These are phyloP conservation scores for Pseudoips prasinana DNA, from an alignment of 2,888 invertebrate species.

Conservation along the genomic window DNA sequence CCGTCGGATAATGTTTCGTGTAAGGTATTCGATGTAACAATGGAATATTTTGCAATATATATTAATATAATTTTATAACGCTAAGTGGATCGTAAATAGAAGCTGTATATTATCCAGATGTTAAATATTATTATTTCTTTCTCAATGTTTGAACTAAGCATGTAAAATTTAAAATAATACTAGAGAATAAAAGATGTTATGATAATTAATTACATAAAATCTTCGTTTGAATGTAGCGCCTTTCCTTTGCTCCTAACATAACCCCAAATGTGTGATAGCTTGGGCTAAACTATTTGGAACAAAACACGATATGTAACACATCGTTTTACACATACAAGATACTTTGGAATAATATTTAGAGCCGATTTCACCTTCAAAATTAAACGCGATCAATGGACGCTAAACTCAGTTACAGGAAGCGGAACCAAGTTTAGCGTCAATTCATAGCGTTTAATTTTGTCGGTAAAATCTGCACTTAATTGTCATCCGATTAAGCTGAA, in stretches of 20 bases:
- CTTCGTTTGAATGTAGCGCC: slow-evolving; percentile 65
- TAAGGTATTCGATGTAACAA: slow-evolving; percentile 67
- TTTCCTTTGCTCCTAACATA: slow-evolving; percentile 52
- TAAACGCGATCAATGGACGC: too few relatives aligned
- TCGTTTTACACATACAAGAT: too few relatives aligned
- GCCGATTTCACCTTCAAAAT: too few relatives aligned
- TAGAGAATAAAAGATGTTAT: slow-evolving; percentile 82
- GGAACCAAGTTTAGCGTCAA: too few relatives aligned
- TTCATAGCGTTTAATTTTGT: too few relatives aligned
- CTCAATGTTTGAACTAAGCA: slow-evolving; percentile 81
- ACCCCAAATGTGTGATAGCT: too few relatives aligned
- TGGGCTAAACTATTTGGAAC: too few relatives aligned
- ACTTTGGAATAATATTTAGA: too few relatives aligned
- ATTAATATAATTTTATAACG: slow-evolving; percentile 62
- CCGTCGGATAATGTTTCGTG: slow-evolving; percentile 38
- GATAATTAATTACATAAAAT: slow-evolving; percentile 80
- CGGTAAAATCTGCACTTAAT: too few relatives aligned
- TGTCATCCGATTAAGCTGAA: too few relatives aligned
- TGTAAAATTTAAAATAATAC: slow-evolving; percentile 82
- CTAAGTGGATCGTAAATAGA: slow-evolving; percentile 73
- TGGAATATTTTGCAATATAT: slow-evolving; percentile 80
- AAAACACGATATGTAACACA: too few relatives aligned
- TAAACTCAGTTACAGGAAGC: too few relatives aligned
- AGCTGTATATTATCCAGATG: slow-evolving; percentile 80
- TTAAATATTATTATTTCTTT: slow-evolving; percentile 81